phyloP scores from a whole-genome alignment of 2,888 invertebrate genomes.

The Icerya purchasi region DNA sequence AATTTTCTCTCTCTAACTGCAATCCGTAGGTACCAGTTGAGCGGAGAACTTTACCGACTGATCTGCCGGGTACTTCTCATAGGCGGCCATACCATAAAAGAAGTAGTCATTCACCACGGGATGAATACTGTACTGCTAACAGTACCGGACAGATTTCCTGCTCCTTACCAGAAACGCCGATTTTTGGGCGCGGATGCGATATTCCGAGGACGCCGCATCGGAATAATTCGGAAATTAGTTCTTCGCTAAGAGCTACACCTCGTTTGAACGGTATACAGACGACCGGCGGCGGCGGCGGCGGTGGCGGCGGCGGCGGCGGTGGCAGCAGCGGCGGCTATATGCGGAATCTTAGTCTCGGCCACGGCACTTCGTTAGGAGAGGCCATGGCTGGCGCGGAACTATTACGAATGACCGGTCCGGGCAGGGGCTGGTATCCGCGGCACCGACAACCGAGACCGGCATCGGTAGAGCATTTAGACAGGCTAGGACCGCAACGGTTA shows the following conservation, averaged over 20 bases:
- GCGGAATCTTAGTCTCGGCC: slow-evolving; percentile 14
- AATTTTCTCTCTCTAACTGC: neutral
- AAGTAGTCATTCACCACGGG: slow-evolving; percentile 23
- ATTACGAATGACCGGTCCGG: slow-evolving; percentile 54
- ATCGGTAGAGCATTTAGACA: slow-evolving; percentile 65
- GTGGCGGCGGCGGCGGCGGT: too few relatives aligned
- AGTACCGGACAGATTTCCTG: slow-evolving; percentile 55
- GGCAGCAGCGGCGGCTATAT: too few relatives aligned
- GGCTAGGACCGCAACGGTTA: slow-evolving; percentile 34
- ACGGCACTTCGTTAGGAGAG: slow-evolving; percentile 25
- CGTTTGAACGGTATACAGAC: slow-evolving; percentile 14
- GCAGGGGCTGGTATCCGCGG: slow-evolving; percentile 44
- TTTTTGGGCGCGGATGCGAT: slow-evolving; percentile 65
- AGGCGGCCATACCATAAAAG: slow-evolving; percentile 31
- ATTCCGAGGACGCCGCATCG: slow-evolving; percentile 63
- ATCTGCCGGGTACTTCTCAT: slow-evolving; percentile 34
- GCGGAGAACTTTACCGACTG: slow-evolving; percentile 49
- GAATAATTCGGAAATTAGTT: slow-evolving; percentile 34
- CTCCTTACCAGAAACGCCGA: slow-evolving; percentile 71
- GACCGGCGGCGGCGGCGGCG: too few relatives aligned
- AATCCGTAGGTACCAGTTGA: slow-evolving; percentile 29
- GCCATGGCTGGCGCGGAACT: slow-evolving; percentile 55
- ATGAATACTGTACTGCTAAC: too few relatives aligned
- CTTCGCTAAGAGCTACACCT: slow-evolving; percentile 20
- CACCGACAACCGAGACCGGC: slow-evolving; percentile 39